Base-by-base conservation (phyloP, 2,888 invertebrate genomes). In the Thecocarcelia acutangulata region DNA sequence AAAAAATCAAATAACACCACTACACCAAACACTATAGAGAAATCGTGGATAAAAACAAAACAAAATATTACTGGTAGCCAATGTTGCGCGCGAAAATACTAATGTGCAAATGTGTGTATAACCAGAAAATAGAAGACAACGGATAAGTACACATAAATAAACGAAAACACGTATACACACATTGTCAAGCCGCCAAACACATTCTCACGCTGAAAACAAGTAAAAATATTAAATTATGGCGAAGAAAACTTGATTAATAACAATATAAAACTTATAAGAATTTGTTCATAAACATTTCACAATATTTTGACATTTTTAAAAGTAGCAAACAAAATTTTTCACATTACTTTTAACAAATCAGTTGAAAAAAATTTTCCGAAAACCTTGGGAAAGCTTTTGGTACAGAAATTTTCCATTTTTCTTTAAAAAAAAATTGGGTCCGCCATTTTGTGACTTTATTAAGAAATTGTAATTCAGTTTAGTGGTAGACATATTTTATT, bases 361-460 rank as follows among this genome's bases (percentile, higher is more conserved):
- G 3, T 1, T 21, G 3, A 15, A 40, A 42, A 13, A 5, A 59
- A n/a, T n/a, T n/a, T n/a, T n/a, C n/a, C n/a, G 15, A 68, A 61
- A 42, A 50, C 24, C 24, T 11, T 54, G 69, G 46, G 69, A 69
- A 61, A 77, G 63, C 58, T 48, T 50, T 63, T 63, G 17, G 13
- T 15, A 13, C 28, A 48, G 40, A 59, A 42, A 21, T 46, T 64
- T 79, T 48, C 63, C 58, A 61, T 61, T 66, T 83, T 81, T 81
- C 70, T 58, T 15, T 17, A 54, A 21, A 66, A 72, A 21, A 66
- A 72, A 54, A 46, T 54, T 50, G 44, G 40, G 52, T 77, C 81
- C 84, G 84, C 84, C 84, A 84, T 85, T 84, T 85, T 54, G 54
- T 44, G 24, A 79, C 79, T 69, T 72, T 76, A 59, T 73, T 9